Evolutionary conservation across 2,888 invertebrate species (phyloP), one percentile per base, ranked within the genome.

Genomic region (Chirona hameri): DNA sequence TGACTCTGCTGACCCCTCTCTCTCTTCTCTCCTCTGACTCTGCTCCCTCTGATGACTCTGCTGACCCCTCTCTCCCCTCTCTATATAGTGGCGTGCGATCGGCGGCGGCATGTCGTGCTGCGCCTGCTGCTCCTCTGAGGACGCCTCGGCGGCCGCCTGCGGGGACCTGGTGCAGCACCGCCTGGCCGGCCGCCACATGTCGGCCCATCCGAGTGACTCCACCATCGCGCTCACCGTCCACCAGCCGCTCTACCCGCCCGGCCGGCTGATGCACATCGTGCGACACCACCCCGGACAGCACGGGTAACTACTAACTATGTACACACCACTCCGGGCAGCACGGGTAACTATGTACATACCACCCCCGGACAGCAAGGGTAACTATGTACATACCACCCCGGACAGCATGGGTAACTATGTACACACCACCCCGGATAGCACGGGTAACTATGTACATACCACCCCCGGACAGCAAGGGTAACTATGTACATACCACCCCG

Each of bases 211-310:
- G 27, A 84, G 84, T 27, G 89, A 89, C 85, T 87, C 88, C 85
- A 91, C 92, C 85, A 94, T 95, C 87, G 93, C 94, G 83, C 90
- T 95, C 86, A 93, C 93, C 27, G 90, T 93, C 81, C 95, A 95
- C 88, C 92, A 93, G 86, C 95, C 94, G 0, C 90, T 96, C 81
- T 95, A 93, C 88, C 95, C 94, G 82, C 95, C 96, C 9, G 95
- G 95, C 14, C 91, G 92, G 86, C 95, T 95, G 86, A 93, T 96
- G 84, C 95, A 95, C 87, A 92, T 96, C 81, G 95, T 96, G 82
- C 89, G 95, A 83, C 94, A 94, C 88, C 95, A 95, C 90, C 94
- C 94, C 27, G 52, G 92, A 91, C 82, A 91, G 86, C 91, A 92
- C 87, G 92, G 93, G 94, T 94, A 81, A 55, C 55, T 21, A 48